Base-by-base conservation (phyloP, 2,797 vertebrate genomes). In the Pantherophis vulpinus region DNA sequence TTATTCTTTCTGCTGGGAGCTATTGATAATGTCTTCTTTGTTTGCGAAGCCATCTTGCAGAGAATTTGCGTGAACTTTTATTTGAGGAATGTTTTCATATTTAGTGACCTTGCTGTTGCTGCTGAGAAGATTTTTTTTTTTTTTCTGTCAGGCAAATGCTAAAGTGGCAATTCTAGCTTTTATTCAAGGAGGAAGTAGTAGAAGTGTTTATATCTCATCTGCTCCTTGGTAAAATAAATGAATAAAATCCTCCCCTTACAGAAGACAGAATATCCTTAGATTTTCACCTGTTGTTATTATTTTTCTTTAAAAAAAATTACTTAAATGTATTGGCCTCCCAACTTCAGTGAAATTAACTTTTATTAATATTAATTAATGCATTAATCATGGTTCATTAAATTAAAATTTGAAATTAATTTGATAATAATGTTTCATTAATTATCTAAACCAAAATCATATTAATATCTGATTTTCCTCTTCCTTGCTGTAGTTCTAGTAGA, bases 21-120 rank as follows among this genome's bases (percentile, higher is more conserved):
- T 59, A 25, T 55, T 32, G 32, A 59, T 12, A 92, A 89, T 56
- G 0, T 4, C 90, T 93, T 93, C 88, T 94, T 89, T 93, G 93
- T 90, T 95, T 70, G 88, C 5, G 92, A 92, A 96, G 92, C 95
- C 93, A 88, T 94, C 37, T 94, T 96, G 94, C 29, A 37, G 23
- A 54, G 20, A 13, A 92, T 79, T n/a, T 93, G 88, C 10, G 27
- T 14, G n/a, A 92, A 1, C 1, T 23, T 79, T 51, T 0, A n/a
- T 88, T 13, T 91, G 94, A 13, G 55, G 18, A n/a, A 29, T 86
- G 89, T 20, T 94, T 79, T 83, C 61, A 90, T 56, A n/a, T 63
- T 70, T 27, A 60, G n/a, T 70, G 96, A 42, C 23, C 16, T 66
- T 89, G 60, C 18, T 12, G 25, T 63, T 63, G 32, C 89, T 89